These are phyloP conservation scores for Australoheros facetus DNA, from an alignment of 2,797 vertebrate species.

Conservation along the genomic window DNA sequence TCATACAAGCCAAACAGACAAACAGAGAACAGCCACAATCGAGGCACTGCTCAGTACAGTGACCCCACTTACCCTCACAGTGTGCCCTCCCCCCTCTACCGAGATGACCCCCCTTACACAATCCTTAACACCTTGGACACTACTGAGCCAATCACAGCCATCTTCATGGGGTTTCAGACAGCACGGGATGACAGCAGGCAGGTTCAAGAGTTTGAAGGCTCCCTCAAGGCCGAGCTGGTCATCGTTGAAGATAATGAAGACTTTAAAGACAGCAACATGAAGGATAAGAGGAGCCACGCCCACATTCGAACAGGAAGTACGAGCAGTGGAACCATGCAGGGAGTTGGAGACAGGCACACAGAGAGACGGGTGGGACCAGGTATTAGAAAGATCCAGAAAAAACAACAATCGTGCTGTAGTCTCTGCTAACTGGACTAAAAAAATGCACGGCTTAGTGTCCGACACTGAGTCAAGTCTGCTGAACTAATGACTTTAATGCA, in stretches of 20 bases:
- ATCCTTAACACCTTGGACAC: conserved; percentile 81
- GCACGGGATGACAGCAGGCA: conserved; percentile 70
- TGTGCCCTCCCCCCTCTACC: conserved; percentile 49
- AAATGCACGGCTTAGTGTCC: background rate
- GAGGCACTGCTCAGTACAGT: conserved; percentile 15
- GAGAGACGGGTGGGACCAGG: conserved; percentile 78
- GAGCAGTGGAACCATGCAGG: conserved; percentile 35
- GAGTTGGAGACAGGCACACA: conserved; percentile 38
- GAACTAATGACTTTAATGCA: background rate
- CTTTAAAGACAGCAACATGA: background rate
- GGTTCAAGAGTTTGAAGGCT: conserved; percentile 79
- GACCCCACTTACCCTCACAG: conserved; percentile 45
- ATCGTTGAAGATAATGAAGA: conserved; percentile 78
- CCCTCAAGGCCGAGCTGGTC: conserved; percentile 87
- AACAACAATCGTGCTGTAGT: conserved; percentile 79
- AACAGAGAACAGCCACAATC: conserved; percentile 24
- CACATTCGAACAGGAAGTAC: conserved; percentile 50
- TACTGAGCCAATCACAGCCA: conserved; percentile 87
- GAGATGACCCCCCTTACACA: conserved; percentile 76
- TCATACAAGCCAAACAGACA: conserved; percentile 32
- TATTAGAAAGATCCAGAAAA: conserved; percentile 70
- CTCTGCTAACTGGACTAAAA: conserved; percentile 53
- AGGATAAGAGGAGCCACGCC: conserved; percentile 63
- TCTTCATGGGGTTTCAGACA: conserved; percentile 91
- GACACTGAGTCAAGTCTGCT: background rate